Percentiles rank a stretch among this genome's conserved stretches.
phyloP scores from a whole-genome alignment of 2,113 vertebrate species.

The Antigone vipio region DNA sequence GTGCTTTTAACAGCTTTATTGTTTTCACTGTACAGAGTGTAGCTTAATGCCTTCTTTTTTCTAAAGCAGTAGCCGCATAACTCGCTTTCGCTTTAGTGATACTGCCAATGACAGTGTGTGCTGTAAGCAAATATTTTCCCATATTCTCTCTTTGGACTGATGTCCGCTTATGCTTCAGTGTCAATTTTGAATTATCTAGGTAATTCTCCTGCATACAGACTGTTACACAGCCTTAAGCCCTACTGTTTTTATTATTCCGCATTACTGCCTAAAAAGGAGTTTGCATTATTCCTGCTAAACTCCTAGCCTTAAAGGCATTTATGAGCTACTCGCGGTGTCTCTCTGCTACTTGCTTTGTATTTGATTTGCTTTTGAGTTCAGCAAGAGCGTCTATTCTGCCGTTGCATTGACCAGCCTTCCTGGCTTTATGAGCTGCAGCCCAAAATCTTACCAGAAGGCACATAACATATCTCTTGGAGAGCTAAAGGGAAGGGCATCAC shows the following conservation, averaged over 20 bases:
- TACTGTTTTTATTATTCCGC: not conserved
- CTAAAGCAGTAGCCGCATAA: not conserved
- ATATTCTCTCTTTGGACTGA: not conserved
- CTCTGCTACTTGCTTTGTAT: not conserved
- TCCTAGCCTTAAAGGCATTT: not conserved
- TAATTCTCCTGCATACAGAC: not conserved
- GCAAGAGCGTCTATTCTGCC: not conserved
- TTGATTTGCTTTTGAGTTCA: not conserved
- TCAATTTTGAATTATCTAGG: conserved; percentile 7
- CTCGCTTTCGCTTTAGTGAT: conserved; percentile 11
- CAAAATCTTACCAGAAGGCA: not conserved
- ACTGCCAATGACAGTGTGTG: not conserved
- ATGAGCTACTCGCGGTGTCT: not conserved
- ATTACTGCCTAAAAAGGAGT: not conserved
- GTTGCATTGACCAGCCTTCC: not conserved
- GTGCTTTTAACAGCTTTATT: conserved; percentile 6
- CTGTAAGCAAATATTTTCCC: conserved; percentile 11
- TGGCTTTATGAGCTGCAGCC: not conserved
- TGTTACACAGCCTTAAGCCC: not conserved
- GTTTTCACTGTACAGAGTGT: not conserved
- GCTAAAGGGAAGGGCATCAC: not conserved
- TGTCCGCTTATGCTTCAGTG: not conserved
- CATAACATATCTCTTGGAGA: not conserved
- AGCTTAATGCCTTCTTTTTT: not conserved
- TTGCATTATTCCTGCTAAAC: not conserved